Evolutionary conservation across 2,888 invertebrate species (phyloP).

Genomic region (Psylliodes chrysocephalus): DNA sequence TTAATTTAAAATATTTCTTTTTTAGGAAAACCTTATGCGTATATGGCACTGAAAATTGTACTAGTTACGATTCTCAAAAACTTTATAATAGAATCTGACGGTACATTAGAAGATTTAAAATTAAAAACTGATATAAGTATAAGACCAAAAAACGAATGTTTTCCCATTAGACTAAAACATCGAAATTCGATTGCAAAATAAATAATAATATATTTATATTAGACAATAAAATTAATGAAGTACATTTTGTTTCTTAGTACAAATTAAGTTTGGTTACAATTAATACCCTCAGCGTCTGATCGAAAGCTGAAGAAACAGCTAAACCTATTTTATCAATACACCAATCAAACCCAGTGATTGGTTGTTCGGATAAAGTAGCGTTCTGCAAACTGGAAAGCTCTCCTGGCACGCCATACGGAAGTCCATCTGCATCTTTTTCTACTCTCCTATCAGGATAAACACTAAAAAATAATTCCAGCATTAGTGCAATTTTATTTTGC

Average conservation of each 20-base stretch:
- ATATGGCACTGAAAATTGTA: slow-evolving; percentile 46
- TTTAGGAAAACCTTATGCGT: slow-evolving; percentile 49
- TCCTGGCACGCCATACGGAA: slow-evolving; percentile 80
- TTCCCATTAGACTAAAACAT: slow-evolving; percentile 45
- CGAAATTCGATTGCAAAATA: neutral
- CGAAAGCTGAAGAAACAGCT: slow-evolving; percentile 89
- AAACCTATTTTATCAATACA: slow-evolving; percentile 89
- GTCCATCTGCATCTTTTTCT: slow-evolving; percentile 77
- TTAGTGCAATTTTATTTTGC: no score
- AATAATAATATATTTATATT: no score
- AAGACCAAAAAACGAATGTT: slow-evolving; percentile 43
- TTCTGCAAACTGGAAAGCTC: slow-evolving; percentile 81
- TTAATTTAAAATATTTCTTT: slow-evolving; percentile 25
- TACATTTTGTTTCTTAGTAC: slow-evolving; percentile 60
- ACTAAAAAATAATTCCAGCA: no score
- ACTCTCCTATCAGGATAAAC: slow-evolving; percentile 83
- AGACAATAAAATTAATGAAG: neutral
- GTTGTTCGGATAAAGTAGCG: slow-evolving; percentile 84
- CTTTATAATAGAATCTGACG: slow-evolving; percentile 48
- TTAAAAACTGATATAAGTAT: slow-evolving; percentile 50
- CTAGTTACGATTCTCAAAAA: slow-evolving; percentile 47
- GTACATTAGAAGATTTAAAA: slow-evolving; percentile 46
- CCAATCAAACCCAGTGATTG: slow-evolving; percentile 92
- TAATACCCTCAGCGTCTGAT: slow-evolving; percentile 87
- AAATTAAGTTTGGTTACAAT: slow-evolving; percentile 89